A percentile compares a stretch with the other conserved stretches of the same genome.
phyloP scores from a whole-genome alignment of 2,113 vertebrate species.

The Myanophis thanlyinensis region DNA sequence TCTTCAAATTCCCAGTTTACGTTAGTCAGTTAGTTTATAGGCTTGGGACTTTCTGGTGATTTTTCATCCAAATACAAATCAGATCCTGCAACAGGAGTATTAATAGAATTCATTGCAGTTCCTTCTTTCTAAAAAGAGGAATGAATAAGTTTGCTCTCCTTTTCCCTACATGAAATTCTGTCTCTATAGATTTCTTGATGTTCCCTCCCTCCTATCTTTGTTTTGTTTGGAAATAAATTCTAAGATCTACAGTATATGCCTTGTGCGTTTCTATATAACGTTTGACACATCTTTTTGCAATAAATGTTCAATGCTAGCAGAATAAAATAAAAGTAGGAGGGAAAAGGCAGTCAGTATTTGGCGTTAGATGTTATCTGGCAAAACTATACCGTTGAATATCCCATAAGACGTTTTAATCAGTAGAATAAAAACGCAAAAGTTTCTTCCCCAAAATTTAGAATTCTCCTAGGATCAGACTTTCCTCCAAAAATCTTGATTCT shows the following conservation, averaged over 20 bases:
- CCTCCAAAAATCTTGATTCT: slow-evolving; percentile 41
- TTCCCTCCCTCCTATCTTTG: not conserved
- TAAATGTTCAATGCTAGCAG: not conserved
- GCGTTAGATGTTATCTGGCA: not conserved
- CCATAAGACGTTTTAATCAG: not conserved
- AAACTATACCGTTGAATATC: not conserved
- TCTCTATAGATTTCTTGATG: not conserved
- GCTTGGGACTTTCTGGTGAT: not conserved
- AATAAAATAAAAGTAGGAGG: not conserved
- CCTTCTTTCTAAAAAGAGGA: not conserved
- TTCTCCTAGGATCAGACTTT: slow-evolving; percentile 31
- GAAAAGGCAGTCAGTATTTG: not conserved
- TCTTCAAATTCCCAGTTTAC: not conserved
- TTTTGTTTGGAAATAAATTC: not conserved
- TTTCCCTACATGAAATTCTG: not conserved
- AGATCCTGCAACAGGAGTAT: not conserved
- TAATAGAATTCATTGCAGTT: not conserved
- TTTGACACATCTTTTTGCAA: not conserved
- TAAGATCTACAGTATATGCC: not conserved
- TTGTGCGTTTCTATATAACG: not conserved
- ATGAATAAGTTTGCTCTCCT: not conserved
- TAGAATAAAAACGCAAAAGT: slow-evolving; percentile 19
- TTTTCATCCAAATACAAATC: not conserved
- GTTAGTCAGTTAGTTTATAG: not conserved
- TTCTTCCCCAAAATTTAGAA: slow-evolving; percentile 20